phyloP scores from a whole-genome alignment of 2,888 invertebrate genomes.

The Drosophila colorata region DNA sequence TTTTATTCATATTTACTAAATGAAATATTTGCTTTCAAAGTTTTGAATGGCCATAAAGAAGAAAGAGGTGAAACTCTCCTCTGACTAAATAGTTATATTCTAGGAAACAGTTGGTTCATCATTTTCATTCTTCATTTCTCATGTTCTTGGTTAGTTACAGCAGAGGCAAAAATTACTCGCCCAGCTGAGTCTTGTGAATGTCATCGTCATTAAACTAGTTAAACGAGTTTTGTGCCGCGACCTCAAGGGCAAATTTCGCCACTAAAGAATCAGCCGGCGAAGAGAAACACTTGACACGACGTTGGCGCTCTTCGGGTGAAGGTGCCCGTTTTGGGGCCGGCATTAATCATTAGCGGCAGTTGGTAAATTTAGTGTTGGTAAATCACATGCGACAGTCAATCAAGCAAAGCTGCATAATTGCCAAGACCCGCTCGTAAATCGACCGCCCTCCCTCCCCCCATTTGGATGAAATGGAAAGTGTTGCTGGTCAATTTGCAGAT shows the following conservation, averaged over 20 bases:
- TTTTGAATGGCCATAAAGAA: neutral
- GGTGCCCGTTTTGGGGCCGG: constrained; percentile 8
- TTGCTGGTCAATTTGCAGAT: constrained; percentile 11
- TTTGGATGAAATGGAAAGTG: constrained; percentile 50
- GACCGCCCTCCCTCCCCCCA: too few species aligned
- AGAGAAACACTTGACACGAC: constrained; percentile 25
- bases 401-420: constrained; percentile 56
- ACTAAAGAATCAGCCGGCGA: constrained; percentile 34
- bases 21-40: neutral
- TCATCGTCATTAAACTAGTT: constrained; percentile 61
- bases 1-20: too few species aligned
- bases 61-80: too few species aligned
- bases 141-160: constrained; percentile 6
- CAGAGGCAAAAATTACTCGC: constrained; percentile 9
- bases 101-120: constrained; percentile 10
- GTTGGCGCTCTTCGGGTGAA: neutral
- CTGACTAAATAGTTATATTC: neutral
- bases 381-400: constrained; percentile 24
- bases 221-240: constrained; percentile 60
- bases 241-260: constrained; percentile 51
- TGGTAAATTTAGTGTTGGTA: constrained; percentile 36
- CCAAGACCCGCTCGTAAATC: neutral
- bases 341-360: constrained; percentile 41
- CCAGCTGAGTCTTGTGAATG: constrained; percentile 32
- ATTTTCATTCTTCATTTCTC: constrained; percentile 9